Conservation (phyloP, 2,888 invertebrate genomes). For the Rotaria magnacalcarata region DNA sequence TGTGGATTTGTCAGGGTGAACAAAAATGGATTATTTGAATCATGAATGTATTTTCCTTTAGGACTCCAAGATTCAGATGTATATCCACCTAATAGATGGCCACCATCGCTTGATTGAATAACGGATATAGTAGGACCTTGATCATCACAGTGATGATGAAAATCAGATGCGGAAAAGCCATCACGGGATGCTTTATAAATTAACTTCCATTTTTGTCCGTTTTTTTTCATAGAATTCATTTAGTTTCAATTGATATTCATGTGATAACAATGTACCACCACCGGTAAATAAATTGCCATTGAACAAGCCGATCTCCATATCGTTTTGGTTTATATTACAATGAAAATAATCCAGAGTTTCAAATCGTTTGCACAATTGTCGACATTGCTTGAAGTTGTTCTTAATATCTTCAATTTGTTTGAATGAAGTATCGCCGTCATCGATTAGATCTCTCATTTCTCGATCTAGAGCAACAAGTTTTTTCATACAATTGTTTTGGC, state of each 20-base stretch:
- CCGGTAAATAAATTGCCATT: neutral
- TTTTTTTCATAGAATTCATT: neutral
- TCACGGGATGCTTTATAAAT: constrained; percentile 37
- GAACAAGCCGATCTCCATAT: neutral
- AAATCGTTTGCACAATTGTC: neutral
- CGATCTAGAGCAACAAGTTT: neutral
- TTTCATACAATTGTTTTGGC: neutral
- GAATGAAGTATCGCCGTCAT: neutral
- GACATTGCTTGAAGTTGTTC: neutral
- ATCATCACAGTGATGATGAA: constrained; percentile 37
- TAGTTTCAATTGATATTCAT: neutral
- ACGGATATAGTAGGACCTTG: constrained; percentile 33
- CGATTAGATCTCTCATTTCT: neutral
- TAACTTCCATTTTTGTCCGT: constrained; percentile 29
- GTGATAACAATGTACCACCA: neutral
- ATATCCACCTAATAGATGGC: constrained; percentile 39
- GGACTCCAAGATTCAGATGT: constrained; percentile 20
- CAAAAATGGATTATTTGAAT: constrained; percentile 31
- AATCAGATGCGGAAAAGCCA: constrained; percentile 30
- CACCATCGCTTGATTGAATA: neutral
- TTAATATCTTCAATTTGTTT: neutral
- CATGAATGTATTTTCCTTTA: neutral
- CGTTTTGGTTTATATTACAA: neutral
- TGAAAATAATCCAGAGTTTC: neutral
- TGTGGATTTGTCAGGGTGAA: neutral